Base-by-base conservation (phyloP, 2,888 invertebrate species). In the Escarpia spicata region DNA sequence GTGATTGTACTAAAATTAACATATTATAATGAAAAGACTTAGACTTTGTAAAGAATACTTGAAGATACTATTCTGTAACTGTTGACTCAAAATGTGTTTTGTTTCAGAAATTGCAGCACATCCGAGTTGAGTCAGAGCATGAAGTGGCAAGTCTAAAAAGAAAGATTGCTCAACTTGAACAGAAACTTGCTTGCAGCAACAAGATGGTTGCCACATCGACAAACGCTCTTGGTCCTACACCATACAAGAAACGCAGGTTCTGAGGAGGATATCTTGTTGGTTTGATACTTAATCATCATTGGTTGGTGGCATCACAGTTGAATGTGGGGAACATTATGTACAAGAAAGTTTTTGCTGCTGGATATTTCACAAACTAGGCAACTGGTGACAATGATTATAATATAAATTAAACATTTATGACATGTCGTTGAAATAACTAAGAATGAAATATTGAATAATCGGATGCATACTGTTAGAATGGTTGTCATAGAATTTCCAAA, bases 81-180 rank as follows among this genome's bases (percentile, higher is more conserved):
- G n/a, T 75, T 75, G 19, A 75, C 19, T 2, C n/a, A 26, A 26
- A 75, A 26, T 26, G 52, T 52, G 52, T 75, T 6, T n/a, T 26
- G 26, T 58, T 92, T 89, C 91, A 93, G 93, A 93, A 93, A 91
- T 91, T 93, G 9, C 93, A 93, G 92, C 93, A 93, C 75, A 75
- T 89, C 43, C 90, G 91, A 43, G 92, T 91, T 19, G 93, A 93
- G 90, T 75, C 93, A n/a, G 93, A 93, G 89, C 90, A 92, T 75
- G 93, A 93, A 60, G 44, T 60, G 8, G 75, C 92, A 43, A 45
- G 9, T 44, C 91, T 93, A 26, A 92, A 91, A 44, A 91, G 89
- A 52, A 75, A 15, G 9, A 92, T 43, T 12, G 90, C 89, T 58
- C 90, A 92, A 12, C 92, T 92, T 90, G 89, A 92, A 31, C 90